Percentiles rank a stretch among this genome's conserved stretches.
Evolutionary conservation across 2,113 vertebrate genomes (phyloP).

Genomic region (Micronycteris hirsuta): DNA sequence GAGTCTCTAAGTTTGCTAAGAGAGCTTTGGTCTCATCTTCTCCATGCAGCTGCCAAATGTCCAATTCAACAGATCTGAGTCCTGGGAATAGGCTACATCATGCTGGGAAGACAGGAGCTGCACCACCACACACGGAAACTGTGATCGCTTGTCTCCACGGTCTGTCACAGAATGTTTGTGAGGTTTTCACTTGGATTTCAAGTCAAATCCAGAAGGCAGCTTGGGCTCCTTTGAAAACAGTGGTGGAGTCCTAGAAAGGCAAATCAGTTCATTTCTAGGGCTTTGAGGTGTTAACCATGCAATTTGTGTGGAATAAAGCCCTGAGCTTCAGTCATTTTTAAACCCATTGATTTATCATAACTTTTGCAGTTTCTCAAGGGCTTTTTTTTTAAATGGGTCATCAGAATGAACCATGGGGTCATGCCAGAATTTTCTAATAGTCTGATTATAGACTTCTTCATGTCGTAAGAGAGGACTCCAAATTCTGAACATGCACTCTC

Average conservation of each 20-base stretch:
- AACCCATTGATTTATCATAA: not conserved
- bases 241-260: not conserved
- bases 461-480: too few species aligned
- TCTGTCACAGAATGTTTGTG: too few species aligned
- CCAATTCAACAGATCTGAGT: rapidly evolving
- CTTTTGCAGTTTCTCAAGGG: not conserved
- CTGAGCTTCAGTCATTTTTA: not conserved
- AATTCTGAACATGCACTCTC: too few species aligned
- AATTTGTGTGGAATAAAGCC: not conserved
- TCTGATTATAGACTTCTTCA: too few species aligned
- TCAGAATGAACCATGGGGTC: too few species aligned
- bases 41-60: not conserved
- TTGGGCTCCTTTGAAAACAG: not conserved
- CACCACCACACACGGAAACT: not conserved
- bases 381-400: too few species aligned
- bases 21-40: not conserved
- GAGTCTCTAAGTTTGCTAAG: not conserved
- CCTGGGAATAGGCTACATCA: not conserved
- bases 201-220: not conserved
- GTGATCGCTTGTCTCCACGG: not conserved
- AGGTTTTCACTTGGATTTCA: not conserved
- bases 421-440: too few species aligned
- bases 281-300: not conserved
- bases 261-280: not conserved
- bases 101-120: not conserved